These are phyloP conservation scores for Antennarius maculatus DNA, from an alignment of 2,797 vertebrate species.

Conservation along the genomic window DNA sequence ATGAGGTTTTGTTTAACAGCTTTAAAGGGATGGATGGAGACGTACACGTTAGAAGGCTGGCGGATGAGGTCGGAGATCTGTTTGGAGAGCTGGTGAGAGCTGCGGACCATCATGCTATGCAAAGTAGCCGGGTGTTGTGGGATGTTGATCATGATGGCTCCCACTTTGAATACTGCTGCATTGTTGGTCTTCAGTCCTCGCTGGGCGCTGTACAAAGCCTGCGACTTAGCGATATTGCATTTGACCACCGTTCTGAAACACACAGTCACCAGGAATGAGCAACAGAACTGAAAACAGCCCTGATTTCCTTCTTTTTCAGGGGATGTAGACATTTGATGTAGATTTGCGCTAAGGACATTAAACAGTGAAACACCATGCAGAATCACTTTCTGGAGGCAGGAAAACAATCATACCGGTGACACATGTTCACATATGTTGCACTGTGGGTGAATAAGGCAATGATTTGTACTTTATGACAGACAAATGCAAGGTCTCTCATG, in stretches of 20 bases:
- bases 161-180: conserved; percentile 95
- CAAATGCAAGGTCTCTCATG: neutral
- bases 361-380: conserved; percentile 54
- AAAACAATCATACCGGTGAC: conserved; percentile 16
- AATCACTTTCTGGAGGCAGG: conserved; percentile 19
- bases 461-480: conserved; percentile 15
- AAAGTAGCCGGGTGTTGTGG: conserved; percentile 97
- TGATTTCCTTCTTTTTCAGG: too few species aligned
- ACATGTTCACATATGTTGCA: conserved; percentile 24
- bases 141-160: conserved; percentile 97
- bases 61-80: conserved; percentile 99
- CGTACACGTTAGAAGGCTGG: conserved; percentile 90
- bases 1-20: neutral
- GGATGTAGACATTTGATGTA: neutral
- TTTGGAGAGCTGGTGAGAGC: conserved; percentile 98
- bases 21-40: neutral
- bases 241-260: conserved; percentile 94
- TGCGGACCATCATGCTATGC: conserved; percentile 99
- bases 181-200: conserved; percentile 95
- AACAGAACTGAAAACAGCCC: accelerated
- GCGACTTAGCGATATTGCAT: conserved; percentile 98
- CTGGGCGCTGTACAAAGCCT: conserved; percentile 97
- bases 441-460: conserved; percentile 26
- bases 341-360: conserved; percentile 20
- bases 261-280: neutral